Conservation (phyloP, 2,113 vertebrate species). For the Plestiodon gilberti region DNA sequence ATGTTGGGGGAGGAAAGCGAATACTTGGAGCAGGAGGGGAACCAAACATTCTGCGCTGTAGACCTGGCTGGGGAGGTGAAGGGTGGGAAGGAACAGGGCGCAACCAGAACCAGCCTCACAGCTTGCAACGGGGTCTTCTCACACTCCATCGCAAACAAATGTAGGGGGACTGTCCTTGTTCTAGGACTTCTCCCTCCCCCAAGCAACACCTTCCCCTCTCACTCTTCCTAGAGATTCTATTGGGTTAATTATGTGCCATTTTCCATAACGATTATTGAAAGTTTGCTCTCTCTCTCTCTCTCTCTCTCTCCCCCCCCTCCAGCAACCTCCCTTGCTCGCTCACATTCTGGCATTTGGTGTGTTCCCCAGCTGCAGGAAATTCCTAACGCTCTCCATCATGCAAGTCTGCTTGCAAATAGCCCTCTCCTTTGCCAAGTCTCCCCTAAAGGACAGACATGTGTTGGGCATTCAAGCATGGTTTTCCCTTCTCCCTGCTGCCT, state of each 20-base stretch:
- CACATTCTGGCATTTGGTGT: slow-evolving; percentile 72
- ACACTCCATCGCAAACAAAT: background rate
- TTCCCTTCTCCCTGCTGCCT: slow-evolving; percentile 38
- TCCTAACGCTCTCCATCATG: slow-evolving; percentile 96
- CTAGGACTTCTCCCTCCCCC: slow-evolving; percentile 6
- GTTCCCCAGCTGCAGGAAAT: slow-evolving; percentile 94
- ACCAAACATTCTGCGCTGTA: background rate
- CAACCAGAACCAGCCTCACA: background rate
- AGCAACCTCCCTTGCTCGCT: slow-evolving; percentile 17
- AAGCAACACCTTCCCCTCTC: background rate
- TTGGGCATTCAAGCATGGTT: slow-evolving; percentile 66
- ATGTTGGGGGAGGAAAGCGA: background rate
- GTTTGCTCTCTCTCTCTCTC: background rate
- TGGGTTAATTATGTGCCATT: slow-evolving; percentile 6
- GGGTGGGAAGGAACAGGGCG: background rate
- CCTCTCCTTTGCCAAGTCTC: slow-evolving; percentile 84
- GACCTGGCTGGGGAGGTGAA: background rate
- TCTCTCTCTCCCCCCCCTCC: background rate
- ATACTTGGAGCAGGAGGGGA: background rate
- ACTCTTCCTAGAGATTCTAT: slow-evolving; percentile 38
- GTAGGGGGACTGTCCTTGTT: background rate
- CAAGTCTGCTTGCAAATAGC: slow-evolving; percentile 74
- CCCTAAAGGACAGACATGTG: slow-evolving; percentile 81
- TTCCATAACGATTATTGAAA: background rate
- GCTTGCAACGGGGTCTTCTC: background rate